phyloP scores from a whole-genome alignment of 2,113 vertebrate species.

The Oplegnathus fasciatus region DNA sequence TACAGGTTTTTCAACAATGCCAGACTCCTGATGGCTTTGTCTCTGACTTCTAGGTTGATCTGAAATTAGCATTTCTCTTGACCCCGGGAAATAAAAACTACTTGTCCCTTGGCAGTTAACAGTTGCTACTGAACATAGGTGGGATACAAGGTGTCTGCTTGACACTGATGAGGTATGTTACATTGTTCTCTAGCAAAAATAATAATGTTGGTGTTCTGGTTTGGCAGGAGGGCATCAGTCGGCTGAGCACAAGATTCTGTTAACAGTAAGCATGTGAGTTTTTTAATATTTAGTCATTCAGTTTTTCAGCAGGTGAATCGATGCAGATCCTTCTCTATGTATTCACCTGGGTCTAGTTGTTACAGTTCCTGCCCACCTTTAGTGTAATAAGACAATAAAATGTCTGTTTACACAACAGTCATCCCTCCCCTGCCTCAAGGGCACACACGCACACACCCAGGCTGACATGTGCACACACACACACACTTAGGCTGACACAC shows the following conservation, averaged over 20 bases:
- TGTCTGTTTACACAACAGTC: conserved; percentile 12
- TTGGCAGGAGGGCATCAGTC: no score
- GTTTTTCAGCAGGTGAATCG: no score
- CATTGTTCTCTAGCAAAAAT: no score
- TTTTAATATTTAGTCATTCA: no score
- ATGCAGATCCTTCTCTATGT: not conserved
- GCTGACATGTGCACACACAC: no score
- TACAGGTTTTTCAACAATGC: no score
- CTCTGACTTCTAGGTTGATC: not conserved
- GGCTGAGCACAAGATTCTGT: no score
- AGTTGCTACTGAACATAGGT: not conserved
- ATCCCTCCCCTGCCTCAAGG: not conserved
- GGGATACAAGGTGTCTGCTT: not conserved
- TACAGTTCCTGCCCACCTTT: not conserved
- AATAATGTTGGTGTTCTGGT: no score
- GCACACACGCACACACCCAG: no score
- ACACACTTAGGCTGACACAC: no score
- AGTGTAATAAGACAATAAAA: not conserved
- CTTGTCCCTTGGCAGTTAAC: not conserved
- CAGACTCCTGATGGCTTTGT: not conserved
- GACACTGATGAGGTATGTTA: not conserved
- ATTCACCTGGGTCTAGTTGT: not conserved
- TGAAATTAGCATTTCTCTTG: not conserved
- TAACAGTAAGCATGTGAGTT: no score
- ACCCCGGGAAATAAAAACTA: not conserved